A percentile compares a stretch with the other conserved stretches of the same genome.
Conservation (phyloP, 2,113 vertebrate species). For the Bolborhynchus lineola region DNA sequence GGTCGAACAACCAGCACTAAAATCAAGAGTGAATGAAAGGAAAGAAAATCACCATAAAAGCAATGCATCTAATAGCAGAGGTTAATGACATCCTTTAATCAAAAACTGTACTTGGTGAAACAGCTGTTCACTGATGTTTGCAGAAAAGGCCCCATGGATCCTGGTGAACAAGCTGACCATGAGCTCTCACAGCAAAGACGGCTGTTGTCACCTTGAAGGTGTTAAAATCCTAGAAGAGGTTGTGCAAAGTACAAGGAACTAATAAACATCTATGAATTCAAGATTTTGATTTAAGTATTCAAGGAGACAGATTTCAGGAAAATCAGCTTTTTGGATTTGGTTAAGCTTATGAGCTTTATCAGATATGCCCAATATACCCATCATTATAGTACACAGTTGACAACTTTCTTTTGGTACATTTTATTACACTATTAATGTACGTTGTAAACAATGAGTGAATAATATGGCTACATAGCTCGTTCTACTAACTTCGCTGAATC, state of each 20-base stretch:
- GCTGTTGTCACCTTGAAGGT: not conserved
- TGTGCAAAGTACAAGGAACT: not conserved
- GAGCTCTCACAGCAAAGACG: not conserved
- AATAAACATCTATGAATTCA: constrained; percentile 18
- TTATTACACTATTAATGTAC: not conserved
- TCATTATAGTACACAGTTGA: not conserved
- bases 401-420: constrained; percentile 24
- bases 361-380: not conserved
- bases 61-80: not conserved
- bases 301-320: constrained; percentile 24
- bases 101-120: constrained; percentile 11
- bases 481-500: not conserved
- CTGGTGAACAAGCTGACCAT: not conserved
- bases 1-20: not conserved
- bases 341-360: not conserved
- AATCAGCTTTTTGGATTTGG: constrained; percentile 37
- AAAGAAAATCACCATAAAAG: not conserved
- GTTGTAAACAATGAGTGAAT: not conserved
- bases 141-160: accelerated
- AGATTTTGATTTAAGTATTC: not conserved
- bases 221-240: not conserved
- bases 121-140: not conserved
- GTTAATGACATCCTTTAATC: constrained; percentile 11
- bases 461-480: not conserved
- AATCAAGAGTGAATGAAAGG: constrained; percentile 16